Evolutionary conservation across 2,888 invertebrate species (phyloP).

Genomic region (Agriopis leucophaearia): DNA sequence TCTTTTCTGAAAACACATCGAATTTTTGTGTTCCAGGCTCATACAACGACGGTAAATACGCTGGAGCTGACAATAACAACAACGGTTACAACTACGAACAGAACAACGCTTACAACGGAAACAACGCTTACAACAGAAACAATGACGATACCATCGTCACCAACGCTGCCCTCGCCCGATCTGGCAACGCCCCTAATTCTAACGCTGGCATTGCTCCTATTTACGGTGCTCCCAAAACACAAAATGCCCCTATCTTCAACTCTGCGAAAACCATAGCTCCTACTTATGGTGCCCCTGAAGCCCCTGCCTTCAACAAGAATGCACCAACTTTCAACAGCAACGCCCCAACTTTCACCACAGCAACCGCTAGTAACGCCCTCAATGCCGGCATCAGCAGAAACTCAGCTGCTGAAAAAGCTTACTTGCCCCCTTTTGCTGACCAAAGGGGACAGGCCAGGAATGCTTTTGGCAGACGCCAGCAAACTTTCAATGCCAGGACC

Average conservation of each 20-base stretch:
- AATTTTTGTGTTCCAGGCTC: constrained; percentile 59
- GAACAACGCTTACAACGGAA: constrained; percentile 33
- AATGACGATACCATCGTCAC: constrained; percentile 63
- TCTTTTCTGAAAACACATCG: no score
- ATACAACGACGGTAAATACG: constrained; percentile 73
- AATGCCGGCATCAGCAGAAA: constrained; percentile 28
- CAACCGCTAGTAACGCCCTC: constrained; percentile 12
- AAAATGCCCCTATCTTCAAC: constrained; percentile 5
- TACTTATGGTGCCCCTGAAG: constrained; percentile 13
- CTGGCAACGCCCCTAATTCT: constrained; percentile 15
- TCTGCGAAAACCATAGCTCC: not conserved
- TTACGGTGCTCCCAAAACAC: constrained; percentile 19
- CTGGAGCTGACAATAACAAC: constrained; percentile 32
- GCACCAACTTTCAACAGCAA: constrained; percentile 1
- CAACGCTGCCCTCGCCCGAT: constrained; percentile 56
- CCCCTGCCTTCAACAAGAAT: not conserved
- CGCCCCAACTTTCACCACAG: constrained; percentile 17
- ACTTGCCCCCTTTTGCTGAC: constrained; percentile 62
- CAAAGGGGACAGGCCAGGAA: constrained; percentile 33
- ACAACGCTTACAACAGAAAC: constrained; percentile 38
- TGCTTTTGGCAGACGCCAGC: constrained; percentile 52
- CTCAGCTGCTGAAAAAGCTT: constrained; percentile 56
- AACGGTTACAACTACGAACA: not conserved
- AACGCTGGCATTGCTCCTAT: constrained; percentile 15
- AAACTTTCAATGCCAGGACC: constrained; percentile 58